A percentile compares a stretch with the other conserved stretches of the same genome.
Evolutionary conservation across 2,113 vertebrate genomes (phyloP).

Genomic region (Ivindomyrus marchei): DNA sequence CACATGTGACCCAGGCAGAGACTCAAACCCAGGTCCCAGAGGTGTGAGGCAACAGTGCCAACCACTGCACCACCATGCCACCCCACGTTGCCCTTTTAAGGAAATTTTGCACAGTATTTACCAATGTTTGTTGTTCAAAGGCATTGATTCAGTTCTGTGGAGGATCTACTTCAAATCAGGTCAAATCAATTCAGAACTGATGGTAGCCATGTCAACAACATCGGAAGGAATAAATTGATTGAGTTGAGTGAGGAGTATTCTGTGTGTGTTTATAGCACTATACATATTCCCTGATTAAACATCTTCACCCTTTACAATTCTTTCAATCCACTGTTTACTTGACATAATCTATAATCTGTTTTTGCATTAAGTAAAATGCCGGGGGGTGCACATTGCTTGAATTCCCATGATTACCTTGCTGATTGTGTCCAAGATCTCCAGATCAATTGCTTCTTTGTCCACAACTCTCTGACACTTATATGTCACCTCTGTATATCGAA

Average conservation of each 20-base stretch:
- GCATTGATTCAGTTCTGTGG: not conserved
- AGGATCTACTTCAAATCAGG: not conserved
- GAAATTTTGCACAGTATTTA: not conserved
- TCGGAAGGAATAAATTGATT: not conserved
- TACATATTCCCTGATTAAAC: not conserved
- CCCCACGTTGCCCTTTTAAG: not conserved
- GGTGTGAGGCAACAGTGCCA: no score
- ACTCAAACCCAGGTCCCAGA: no score
- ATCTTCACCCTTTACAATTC: not conserved
- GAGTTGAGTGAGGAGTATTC: not conserved
- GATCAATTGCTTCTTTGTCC: conserved; percentile 56
- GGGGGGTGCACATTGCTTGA: not conserved
- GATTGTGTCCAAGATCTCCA: conserved; percentile 60
- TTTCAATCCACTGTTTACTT: not conserved
- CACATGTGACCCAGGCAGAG: no score
- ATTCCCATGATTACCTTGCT: conserved; percentile 44
- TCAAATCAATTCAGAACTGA: not conserved
- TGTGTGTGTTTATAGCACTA: not conserved
- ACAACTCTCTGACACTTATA: conserved; percentile 56
- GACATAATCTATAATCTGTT: no score
- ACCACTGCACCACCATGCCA: no score
- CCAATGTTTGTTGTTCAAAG: not conserved
- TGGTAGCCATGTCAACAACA: not conserved
- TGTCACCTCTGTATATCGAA: conserved; percentile 50
- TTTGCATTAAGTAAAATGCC: no score